Evolutionary conservation across 1,140 invertebrate species (phyloP).

Genomic region (Macrobrachium rosenbergii): DNA sequence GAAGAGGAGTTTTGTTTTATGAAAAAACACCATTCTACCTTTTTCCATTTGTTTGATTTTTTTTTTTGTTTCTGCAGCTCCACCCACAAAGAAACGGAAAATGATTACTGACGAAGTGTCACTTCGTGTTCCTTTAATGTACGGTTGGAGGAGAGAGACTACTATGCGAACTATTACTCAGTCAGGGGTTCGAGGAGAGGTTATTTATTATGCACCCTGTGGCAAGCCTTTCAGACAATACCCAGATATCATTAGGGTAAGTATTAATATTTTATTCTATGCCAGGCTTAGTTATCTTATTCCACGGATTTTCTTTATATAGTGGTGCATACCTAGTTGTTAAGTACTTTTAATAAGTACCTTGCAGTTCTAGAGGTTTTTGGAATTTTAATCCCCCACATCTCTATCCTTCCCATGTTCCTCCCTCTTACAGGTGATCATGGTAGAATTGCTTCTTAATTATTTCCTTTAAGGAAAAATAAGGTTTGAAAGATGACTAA

Average conservation of each 20-base stretch:
- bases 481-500: no score
- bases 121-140: conserved; percentile 80
- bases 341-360: no score
- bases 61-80: conserved; percentile 38
- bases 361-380: not conserved
- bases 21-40: not conserved
- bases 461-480: no score
- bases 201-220: conserved; percentile 90
- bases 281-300: not conserved
- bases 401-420: not conserved
- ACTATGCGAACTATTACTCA: conserved; percentile 73
- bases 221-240: conserved; percentile 83
- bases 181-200: conserved; percentile 83
- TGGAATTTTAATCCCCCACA: not conserved
- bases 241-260: conserved; percentile 81
- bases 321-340: no score
- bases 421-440: no score
- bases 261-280: conserved; percentile 42
- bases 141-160: conserved; percentile 92
- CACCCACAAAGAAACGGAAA: conserved; percentile 68
- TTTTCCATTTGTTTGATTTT: not conserved
- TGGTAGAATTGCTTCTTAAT: no score
- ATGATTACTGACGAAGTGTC: conserved; percentile 73
- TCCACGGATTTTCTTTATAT: no score
- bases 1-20: not conserved